Base-by-base conservation (phyloP, 1,140 invertebrate genomes). In the Drosophila saltans region DNA sequence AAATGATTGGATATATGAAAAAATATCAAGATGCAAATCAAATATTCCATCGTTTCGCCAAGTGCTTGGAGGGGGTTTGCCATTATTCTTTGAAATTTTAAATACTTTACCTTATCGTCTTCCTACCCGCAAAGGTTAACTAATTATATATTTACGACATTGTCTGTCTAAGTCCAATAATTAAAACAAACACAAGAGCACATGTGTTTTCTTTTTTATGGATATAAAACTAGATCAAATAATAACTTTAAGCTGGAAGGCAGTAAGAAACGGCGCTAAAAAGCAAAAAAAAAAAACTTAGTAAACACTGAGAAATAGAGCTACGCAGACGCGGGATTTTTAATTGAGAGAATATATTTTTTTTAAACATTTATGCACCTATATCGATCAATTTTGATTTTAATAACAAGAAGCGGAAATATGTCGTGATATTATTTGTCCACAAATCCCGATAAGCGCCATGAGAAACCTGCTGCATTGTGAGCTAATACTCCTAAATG, bases 141-240 rank as follows among this genome's bases (percentile, higher is more conserved):
- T 11, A 52, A 52, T 52, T 11, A 52, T 26, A 26, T 24, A 9
- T 48, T 48, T 24, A 48, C 16, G 45, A 16, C 8, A 8, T 9
- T 6, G 45, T 52, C 21, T 52, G 45, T 52, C 21, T 4, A 3
- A 16, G 41, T 52, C 21, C 3, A 52, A 52, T 52, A 52, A 52
- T 52, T 7, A 26, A 52, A 52, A 52, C 16, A 41, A 11, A 9
- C 16, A 9, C 28, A 39, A 64, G 36, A 64, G 76, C 60, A 78
- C 52, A 78, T 78, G 74, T 78, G 75, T 78, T 66, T 78, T 52
- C 7, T n/a, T 45, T 45, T 11, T 3, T 11, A 3, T 40, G 9
- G 1, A 45, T 43, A 70, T 58, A 71, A 57, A 77, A 68, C 11
- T 48, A 33, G 33, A 61, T 60, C 24, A 63, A 63, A 52, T 43